Conservation (phyloP, 1,140 invertebrate genomes). For the Zeugodacus cucurbitae region DNA sequence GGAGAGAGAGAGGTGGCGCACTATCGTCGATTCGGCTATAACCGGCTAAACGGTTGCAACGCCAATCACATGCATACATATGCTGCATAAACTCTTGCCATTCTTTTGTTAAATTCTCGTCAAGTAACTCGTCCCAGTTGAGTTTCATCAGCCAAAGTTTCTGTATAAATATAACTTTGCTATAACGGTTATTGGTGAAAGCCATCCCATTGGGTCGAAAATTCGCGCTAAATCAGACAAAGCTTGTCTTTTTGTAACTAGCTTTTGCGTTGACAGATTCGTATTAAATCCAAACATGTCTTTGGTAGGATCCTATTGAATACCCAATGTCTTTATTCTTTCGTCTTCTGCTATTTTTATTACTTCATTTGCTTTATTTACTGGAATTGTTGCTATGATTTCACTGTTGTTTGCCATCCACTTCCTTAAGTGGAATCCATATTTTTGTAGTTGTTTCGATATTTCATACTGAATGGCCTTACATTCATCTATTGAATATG, state of each 20-base stretch:
- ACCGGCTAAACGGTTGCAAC: too few species aligned
- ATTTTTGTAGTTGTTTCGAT: constrained; percentile 6
- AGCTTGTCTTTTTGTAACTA: constrained; percentile 53
- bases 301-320: too few species aligned
- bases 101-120: constrained; percentile 44
- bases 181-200: constrained; percentile 52
- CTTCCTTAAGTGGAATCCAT: neutral
- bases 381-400: neutral
- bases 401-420: neutral
- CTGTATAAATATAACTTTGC: constrained; percentile 61
- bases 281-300: too few species aligned
- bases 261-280: neutral
- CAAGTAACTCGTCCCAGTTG: constrained; percentile 56
- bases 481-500: constrained; percentile 23
- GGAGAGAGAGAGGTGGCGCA: too few species aligned
- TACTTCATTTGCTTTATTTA: neutral
- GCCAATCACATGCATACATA: too few species aligned
- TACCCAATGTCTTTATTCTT: neutral
- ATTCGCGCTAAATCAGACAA: constrained; percentile 53
- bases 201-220: constrained; percentile 59
- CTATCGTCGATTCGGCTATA: too few species aligned
- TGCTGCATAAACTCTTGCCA: constrained; percentile 47
- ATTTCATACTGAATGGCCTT: neutral
- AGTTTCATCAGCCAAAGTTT: constrained; percentile 54
- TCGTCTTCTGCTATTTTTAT: neutral